These are phyloP conservation scores for Hippopotamyrus pictus DNA, from an alignment of 2,797 vertebrate species.

Conservation along the genomic window DNA sequence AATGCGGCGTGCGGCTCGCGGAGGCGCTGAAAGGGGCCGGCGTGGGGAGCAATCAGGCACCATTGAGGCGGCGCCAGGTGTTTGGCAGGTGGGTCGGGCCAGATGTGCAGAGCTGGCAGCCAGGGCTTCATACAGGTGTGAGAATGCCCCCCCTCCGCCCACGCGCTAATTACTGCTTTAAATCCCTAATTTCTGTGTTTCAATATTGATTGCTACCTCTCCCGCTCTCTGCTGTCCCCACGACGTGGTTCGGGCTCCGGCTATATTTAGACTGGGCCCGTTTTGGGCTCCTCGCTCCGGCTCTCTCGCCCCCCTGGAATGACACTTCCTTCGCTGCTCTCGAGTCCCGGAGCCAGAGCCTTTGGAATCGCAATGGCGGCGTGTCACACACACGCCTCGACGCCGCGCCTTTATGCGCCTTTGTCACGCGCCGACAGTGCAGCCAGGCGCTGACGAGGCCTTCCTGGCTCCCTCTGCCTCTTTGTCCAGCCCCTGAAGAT, in stretches of 20 bases:
- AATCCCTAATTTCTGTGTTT: slow-evolving; percentile 77
- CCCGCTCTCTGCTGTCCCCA: slow-evolving; percentile 56
- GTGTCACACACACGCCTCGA: slow-evolving; percentile 45
- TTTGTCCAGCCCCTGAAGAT: slow-evolving; percentile 65
- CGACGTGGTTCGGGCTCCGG: slow-evolving; percentile 34
- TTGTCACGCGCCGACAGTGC: slow-evolving; percentile 23
- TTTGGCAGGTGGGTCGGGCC: slow-evolving; percentile 96
- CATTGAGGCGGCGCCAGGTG: slow-evolving; percentile 97
- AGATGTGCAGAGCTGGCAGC: slow-evolving; percentile 81
- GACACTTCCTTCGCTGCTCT: slow-evolving; percentile 52
- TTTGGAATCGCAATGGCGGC: slow-evolving; percentile 52
- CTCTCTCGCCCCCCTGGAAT: slow-evolving; percentile 18
- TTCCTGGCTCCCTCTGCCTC: slow-evolving; percentile 68
- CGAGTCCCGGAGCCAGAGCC: slow-evolving; percentile 44
- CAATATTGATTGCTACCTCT: slow-evolving; percentile 81
- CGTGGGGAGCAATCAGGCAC: slow-evolving; percentile 96
- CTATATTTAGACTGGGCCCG: slow-evolving; percentile 28
- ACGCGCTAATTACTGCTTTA: slow-evolving; percentile 71
- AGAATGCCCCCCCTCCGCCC: slow-evolving; percentile 36
- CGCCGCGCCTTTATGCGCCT: slow-evolving; percentile 28
- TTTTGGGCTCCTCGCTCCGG: slow-evolving; percentile 2
- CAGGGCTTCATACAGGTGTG: slow-evolving; percentile 67
- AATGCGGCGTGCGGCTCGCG: slow-evolving; percentile 84
- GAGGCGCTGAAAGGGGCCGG: slow-evolving; percentile 96
- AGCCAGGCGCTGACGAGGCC: slow-evolving; percentile 25